Evolutionary conservation across 2,797 vertebrate genomes (phyloP).

Genomic region (Hypotaenidia philippensis): DNA sequence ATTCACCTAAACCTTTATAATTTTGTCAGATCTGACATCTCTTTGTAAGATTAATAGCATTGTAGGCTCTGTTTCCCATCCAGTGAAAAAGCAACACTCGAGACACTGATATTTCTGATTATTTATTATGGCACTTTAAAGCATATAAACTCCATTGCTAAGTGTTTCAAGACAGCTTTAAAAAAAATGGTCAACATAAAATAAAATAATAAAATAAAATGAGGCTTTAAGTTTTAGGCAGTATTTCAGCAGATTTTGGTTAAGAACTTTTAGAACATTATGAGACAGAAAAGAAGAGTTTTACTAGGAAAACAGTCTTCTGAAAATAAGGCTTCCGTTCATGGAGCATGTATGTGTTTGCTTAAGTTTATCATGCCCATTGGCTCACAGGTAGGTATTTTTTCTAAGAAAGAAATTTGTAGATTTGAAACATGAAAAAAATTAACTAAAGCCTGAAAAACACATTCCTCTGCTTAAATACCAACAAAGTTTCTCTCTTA

Average conservation of each 20-base stretch:
- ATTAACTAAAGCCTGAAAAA: neutral
- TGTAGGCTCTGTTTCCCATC: neutral
- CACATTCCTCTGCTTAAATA: neutral
- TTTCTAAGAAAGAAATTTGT: neutral
- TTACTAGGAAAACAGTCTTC: neutral
- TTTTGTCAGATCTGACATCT: neutral
- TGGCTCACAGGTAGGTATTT: neutral
- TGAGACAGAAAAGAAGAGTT: neutral
- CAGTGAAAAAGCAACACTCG: neutral
- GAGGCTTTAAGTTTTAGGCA: conserved; percentile 5
- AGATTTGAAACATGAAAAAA: neutral
- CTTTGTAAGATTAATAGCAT: neutral
- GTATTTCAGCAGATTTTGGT: neutral
- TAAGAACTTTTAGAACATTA: neutral
- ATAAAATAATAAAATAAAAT: neutral
- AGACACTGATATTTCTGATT: neutral
- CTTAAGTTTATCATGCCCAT: neutral
- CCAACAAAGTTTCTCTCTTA: neutral
- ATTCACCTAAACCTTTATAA: neutral
- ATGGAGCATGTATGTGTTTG: neutral
- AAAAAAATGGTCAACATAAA: neutral
- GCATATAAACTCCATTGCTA: conserved; percentile 24
- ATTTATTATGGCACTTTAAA: conserved; percentile 66
- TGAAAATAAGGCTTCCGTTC: conserved; percentile 18
- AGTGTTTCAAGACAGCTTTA: neutral